These are phyloP conservation scores for Pristionchus exspectatus DNA, from an alignment of 2,888 invertebrate species.

Conservation along the genomic window DNA sequence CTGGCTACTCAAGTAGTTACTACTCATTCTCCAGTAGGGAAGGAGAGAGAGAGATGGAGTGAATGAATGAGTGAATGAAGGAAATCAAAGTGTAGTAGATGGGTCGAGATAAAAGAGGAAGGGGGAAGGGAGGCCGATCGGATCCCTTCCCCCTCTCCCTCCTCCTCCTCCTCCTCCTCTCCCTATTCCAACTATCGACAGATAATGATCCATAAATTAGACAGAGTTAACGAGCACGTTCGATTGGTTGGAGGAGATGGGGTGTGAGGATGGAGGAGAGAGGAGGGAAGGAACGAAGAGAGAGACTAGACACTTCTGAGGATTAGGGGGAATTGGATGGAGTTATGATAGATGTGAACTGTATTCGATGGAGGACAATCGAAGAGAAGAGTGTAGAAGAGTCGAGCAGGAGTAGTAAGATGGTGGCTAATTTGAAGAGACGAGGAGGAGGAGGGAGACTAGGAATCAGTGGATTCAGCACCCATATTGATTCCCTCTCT, in stretches of 20 bases:
- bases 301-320: not conserved
- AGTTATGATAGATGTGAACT: not conserved
- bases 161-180: not conserved
- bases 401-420: not conserved
- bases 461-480: not conserved
- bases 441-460: not conserved
- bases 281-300: not conserved
- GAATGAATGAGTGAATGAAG: conserved; percentile 1
- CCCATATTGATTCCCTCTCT: not conserved
- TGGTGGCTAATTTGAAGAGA: conserved; percentile 31
- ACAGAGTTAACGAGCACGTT: conserved; percentile 37
- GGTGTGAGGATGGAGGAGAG: not conserved
- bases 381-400: not conserved
- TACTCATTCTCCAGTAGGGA: not conserved
- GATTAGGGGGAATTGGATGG: not conserved
- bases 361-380: not conserved
- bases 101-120: conserved; percentile 37
- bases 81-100: conserved; percentile 27
- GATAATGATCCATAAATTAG: conserved; percentile 40
- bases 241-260: not conserved
- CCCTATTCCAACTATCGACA: conserved; percentile 34
- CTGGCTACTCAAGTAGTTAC: conserved; percentile 8
- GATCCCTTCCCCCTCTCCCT: not conserved
- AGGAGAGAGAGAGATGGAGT: not conserved
- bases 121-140: not conserved